A percentile compares a stretch with the other conserved stretches of the same genome.
These are phyloP conservation scores for Diadegma fenestrale DNA, from an alignment of 2,888 invertebrate genomes.

Conservation along the genomic window DNA sequence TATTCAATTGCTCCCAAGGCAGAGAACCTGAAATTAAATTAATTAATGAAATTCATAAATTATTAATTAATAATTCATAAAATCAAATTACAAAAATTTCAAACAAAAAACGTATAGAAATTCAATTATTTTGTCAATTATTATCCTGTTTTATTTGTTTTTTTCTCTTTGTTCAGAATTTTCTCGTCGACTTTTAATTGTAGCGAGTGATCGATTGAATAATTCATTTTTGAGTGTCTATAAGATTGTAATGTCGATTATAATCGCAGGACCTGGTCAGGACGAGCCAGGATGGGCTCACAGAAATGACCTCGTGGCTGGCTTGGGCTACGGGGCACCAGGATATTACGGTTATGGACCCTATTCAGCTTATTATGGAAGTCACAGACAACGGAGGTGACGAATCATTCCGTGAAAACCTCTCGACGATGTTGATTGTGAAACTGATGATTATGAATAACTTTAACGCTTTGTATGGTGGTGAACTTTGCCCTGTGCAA, in stretches of 20 bases:
- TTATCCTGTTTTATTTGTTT: too few relatives aligned
- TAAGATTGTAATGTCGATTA: background rate
- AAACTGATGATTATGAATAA: conserved; percentile 8
- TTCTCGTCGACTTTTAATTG: background rate
- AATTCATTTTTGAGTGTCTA: background rate
- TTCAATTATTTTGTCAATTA: too few relatives aligned
- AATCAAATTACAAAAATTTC: too few relatives aligned
- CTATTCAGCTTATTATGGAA: conserved; percentile 69
- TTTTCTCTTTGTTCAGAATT: too few relatives aligned
- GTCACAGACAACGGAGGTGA: conserved; percentile 69
- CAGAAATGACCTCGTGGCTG: conserved; percentile 77
- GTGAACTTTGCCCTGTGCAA: conserved; percentile 6
- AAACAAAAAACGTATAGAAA: too few relatives aligned
- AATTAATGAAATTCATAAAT: too few relatives aligned
- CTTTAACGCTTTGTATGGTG: conserved; percentile 1
- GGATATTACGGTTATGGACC: conserved; percentile 72
- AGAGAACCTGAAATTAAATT: background rate
- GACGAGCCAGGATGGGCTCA: conserved; percentile 81
- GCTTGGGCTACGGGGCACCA: conserved; percentile 58
- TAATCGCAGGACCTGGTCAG: conserved; percentile 78
- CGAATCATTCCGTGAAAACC: background rate
- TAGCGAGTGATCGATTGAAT: background rate
- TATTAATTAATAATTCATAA: too few relatives aligned
- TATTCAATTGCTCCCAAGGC: background rate
- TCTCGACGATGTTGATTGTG: background rate